Conservation (phyloP, 2,113 vertebrate species). For the Cardinalis cardinalis region DNA sequence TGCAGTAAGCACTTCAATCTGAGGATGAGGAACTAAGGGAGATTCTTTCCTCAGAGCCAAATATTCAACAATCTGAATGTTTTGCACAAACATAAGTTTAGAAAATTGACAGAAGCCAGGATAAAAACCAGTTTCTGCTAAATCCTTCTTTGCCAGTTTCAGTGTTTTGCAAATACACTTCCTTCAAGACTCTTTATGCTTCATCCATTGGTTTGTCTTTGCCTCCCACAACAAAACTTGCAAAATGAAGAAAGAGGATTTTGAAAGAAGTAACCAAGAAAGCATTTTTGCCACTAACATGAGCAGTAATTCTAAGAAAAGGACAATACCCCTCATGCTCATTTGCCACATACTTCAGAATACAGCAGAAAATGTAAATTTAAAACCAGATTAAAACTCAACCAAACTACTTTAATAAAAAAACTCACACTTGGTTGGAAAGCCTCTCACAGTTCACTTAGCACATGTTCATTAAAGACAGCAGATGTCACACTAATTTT, state of each 20-base stretch:
- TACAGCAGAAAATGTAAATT: neutral
- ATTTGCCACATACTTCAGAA: neutral
- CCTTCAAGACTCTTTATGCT: neutral
- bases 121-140: neutral
- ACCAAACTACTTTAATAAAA: neutral
- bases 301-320: neutral
- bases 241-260: neutral
- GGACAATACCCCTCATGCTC: neutral
- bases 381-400: neutral
- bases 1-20: neutral
- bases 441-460: neutral
- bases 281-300: neutral
- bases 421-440: neutral
- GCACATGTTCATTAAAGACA: neutral
- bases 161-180: neutral
- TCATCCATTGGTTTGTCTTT: neutral
- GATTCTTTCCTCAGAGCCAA: neutral
- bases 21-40: neutral
- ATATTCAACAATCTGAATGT: neutral
- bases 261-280: neutral
- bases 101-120: neutral
- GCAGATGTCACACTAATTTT: neutral
- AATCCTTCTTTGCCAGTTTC: neutral
- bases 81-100: neutral
- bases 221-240: neutral